Evolutionary conservation across 2,888 invertebrate genomes (phyloP), one percentile per base, ranked within the genome.

Genomic region (Clusia tigrina): DNA sequence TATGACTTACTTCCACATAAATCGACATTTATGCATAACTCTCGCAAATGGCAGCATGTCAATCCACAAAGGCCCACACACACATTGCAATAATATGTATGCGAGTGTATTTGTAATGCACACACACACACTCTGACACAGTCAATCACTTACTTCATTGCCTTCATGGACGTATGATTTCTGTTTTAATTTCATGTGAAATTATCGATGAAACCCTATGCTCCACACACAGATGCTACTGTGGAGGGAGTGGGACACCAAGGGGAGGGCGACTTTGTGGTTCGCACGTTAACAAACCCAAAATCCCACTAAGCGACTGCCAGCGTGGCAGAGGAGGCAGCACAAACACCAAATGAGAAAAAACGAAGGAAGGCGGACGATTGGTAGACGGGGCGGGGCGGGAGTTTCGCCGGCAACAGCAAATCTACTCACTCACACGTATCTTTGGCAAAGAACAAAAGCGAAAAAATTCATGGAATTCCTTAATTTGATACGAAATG

Each of bases 391-490:
- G n/a, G n/a, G n/a, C n/a, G n/a, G n/a, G n/a, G n/a, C n/a, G n/a
- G n/a, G n/a, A 58, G 61, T 62, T 20, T 51, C 51, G 18, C 20
- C 22, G 5, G 42, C n/a, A 10, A n/a, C 57, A n/a, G 20, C 26
- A 25, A 32, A 12, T 54, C 32, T 12, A 32, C 32, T 9, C 12
- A 32, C 32, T 32, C 12, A 9, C 32, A 32, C 5, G 32, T 32
- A 32, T 32, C 32, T 42, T 15, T 42, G 42, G 15, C 3, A 54
- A 55, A 55, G 55, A 55, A 55, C 56, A 42, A 57, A 46, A 57
- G 56, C 56, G 25, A 42, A 57, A 57, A 46, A 58, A 58, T 58
- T 58, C 58, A 58, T 58, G 58, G 58, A 58, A 58, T 58, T 58
- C 58, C 58, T 58, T 58, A 58, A 58, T 58, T 58, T 58, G 51